phyloP scores from a whole-genome alignment of 2,113 vertebrate species.

The Elanoides forficatus region DNA sequence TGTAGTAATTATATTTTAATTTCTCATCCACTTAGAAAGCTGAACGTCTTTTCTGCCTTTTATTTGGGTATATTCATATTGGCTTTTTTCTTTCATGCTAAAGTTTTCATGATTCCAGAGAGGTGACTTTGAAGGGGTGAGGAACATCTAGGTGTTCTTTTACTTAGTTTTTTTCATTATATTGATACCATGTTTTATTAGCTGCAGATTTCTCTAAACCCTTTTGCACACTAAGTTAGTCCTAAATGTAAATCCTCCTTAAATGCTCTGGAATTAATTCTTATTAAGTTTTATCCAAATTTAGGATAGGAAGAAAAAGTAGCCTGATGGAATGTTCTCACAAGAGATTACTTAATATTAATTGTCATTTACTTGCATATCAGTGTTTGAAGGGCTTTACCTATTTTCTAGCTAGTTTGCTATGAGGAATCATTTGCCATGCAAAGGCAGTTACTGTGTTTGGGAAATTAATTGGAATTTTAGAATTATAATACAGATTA shows the following conservation, averaged over 20 bases:
- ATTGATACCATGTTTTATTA: neutral
- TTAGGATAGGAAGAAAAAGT: neutral
- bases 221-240: neutral
- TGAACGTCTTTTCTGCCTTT: neutral
- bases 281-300: neutral
- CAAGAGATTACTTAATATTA: neutral
- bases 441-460: neutral
- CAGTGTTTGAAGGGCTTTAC: neutral
- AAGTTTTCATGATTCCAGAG: neutral
- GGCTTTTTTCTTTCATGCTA: neutral
- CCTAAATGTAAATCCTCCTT: neutral
- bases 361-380: neutral
- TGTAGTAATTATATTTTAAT: neutral
- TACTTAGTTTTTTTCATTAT: neutral
- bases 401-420: neutral
- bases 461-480: neutral
- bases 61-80: accelerated
- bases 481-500: neutral
- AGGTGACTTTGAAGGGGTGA: neutral
- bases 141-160: neutral
- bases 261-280: neutral
- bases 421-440: neutral
- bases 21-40: neutral
- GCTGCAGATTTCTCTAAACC: neutral
- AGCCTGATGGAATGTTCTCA: neutral